These are phyloP conservation scores for Danionella cerebrum DNA, from an alignment of 2,113 vertebrate genomes.

Conservation along the genomic window DNA sequence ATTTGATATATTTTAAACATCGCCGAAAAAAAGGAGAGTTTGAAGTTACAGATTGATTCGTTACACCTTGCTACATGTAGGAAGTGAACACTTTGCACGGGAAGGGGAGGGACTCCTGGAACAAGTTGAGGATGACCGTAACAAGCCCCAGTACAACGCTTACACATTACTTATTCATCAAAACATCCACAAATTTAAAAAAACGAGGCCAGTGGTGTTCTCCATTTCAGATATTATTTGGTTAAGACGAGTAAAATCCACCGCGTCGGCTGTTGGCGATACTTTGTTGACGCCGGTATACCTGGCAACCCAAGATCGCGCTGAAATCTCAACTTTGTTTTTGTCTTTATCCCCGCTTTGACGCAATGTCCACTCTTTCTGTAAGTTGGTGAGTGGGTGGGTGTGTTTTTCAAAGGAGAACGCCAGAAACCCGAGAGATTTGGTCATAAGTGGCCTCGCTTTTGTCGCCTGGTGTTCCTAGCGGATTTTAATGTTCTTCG, in stretches of 20 bases:
- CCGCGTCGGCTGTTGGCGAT: not conserved
- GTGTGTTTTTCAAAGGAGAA: conserved; percentile 20
- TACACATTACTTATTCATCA: conserved; percentile 51
- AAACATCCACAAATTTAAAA: conserved; percentile 25
- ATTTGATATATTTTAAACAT: conserved; percentile 18
- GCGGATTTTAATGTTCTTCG: conserved; percentile 24
- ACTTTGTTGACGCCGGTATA: conserved; percentile 6
- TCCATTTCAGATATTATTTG: conserved; percentile 7
- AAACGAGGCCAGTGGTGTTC: conserved; percentile 15
- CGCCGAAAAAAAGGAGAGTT: conserved; percentile 38
- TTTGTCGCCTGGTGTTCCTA: conserved; percentile 1
- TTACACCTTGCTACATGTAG: conserved; percentile 96
- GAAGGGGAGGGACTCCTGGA: conserved; percentile 87
- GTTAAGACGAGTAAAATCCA: conserved; percentile 11
- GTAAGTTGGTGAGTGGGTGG: conserved; percentile 23
- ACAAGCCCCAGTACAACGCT: conserved; percentile 41
- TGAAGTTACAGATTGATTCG: conserved; percentile 85
- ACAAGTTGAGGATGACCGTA: conserved; percentile 53
- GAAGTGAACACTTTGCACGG: conserved; percentile 88
- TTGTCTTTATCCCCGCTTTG: not conserved
- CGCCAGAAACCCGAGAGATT: not conserved
- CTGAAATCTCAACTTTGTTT: conserved; percentile 5
- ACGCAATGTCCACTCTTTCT: conserved; percentile 22
- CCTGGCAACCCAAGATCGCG: conserved; percentile 4
- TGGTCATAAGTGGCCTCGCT: conserved; percentile 17